Base-by-base conservation (phyloP, 2,113 vertebrate species). In the Muntiacus muntjak region DNA sequence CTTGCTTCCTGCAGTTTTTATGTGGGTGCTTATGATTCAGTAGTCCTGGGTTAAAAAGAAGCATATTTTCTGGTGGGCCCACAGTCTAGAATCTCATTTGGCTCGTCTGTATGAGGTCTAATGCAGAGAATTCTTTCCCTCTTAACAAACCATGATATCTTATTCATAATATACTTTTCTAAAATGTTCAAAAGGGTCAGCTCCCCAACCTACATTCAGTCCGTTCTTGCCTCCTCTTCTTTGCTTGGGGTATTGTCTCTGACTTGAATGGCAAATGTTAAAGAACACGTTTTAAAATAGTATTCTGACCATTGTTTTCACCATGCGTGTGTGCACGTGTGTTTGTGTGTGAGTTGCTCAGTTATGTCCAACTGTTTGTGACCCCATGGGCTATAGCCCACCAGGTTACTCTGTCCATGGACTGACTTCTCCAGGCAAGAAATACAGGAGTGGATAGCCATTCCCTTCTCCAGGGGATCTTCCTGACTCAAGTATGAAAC, bases 281-380 rank as follows among this genome's bases (percentile, higher is more conserved):
- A 40, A 74, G 10, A 74, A 74, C n/a, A 74, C 1, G 2, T 40
- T 74, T 74, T 74, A 74, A 74, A 74, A 74, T 74, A 74, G 19
- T 23, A 40, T 40, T 74, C n/a, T 74, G 10, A 74, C 67, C 67
- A 23, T 74, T 74, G 67, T 74, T 40, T 40, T 74, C 10, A 74
- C 67, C 19, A 23, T 11, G n/a, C 12, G 2, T 10, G 12, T 9
- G 3, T 6, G 5, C 5, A 1, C 5, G 33, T 9, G 64, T 36
- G 64, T n/a, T 43, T 45, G n/a, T 67, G 64, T 21, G 12, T 60
- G n/a, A 43, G 36, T 43, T 43, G 40, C 71, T 76, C 40, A 76
- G 23, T 76, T 43, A 3, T 43, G 40, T 76, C 23, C 12, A 43
- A 43, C 71, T 76, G 23, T 43, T 76, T 43, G 36, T 40, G 71